phyloP scores from a whole-genome alignment of 2,888 invertebrate genomes.

The Limnephilus auricula region DNA sequence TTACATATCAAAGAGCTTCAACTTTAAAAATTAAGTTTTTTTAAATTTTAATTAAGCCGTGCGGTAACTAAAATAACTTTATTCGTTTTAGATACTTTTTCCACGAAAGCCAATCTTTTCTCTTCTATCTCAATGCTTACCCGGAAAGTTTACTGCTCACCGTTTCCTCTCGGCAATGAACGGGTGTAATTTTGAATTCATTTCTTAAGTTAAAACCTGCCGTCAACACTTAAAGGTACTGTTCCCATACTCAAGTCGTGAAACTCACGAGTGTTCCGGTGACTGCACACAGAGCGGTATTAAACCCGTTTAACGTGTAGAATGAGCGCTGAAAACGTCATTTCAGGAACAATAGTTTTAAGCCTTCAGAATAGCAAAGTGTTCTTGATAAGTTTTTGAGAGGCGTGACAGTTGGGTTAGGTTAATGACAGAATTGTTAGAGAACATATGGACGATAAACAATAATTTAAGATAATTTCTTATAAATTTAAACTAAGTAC shows the following conservation, averaged over 20 bases:
- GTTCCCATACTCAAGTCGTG: neutral
- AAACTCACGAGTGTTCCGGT: neutral
- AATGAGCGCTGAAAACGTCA: neutral
- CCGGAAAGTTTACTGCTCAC: slow-evolving; percentile 17
- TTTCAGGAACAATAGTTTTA: neutral
- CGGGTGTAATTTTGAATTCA: slow-evolving; percentile 42
- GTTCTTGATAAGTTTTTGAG: neutral
- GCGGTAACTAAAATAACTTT: too few species aligned
- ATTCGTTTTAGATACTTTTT: too few species aligned
- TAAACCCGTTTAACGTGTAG: neutral
- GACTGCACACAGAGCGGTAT: neutral
- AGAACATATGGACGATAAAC: too few species aligned
- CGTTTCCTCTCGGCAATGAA: slow-evolving; percentile 1
- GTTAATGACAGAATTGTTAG: neutral
- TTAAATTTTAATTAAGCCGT: too few species aligned
- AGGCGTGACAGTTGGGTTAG: neutral
- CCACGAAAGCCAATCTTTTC: too few species aligned
- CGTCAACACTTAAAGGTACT: neutral
- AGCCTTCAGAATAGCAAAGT: neutral
- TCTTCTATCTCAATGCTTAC: neutral
- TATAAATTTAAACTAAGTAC: too few species aligned
- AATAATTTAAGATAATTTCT: too few species aligned
- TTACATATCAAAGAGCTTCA: too few species aligned
- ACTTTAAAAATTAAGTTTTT: too few species aligned
- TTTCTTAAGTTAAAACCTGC: slow-evolving; percentile 3